Evolutionary conservation across 2,797 vertebrate genomes (phyloP), one percentile per base, ranked within the genome.

Genomic region (Podarcis lilfordi): DNA sequence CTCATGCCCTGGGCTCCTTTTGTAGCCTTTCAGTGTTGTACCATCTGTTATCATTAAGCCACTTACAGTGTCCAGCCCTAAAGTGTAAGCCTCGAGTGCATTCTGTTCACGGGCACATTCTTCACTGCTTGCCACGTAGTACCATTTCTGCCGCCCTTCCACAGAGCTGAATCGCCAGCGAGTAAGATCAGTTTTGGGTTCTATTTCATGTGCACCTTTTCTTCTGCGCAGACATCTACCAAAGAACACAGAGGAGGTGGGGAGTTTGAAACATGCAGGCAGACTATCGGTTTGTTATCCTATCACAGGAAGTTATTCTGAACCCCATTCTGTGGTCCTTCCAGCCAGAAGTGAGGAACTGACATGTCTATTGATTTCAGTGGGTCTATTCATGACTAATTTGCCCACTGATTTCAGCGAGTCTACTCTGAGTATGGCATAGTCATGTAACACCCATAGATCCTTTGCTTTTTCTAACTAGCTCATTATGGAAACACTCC

Each of bases 71-170:
- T 78, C 45, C 64, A 86, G 21, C n/a, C 75, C 75, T 77, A 86
- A 79, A 17, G 7, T 79, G 35, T 86, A 86, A 25, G 84, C 21
- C 23, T 79, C 85, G 2, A 86, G 40, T 21, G 76, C 85, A 1
- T 23, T 86, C 85, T 86, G 85, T n/a, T 86, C 85, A n/a, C 61
- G 21, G 75, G 11, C n/a, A 79, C 76, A 86, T 69, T 86, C 85
- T 25, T 79, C 76, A 50, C n/a, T 32, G 13, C 78, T 15, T 5
- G 40, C 6, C 61, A 79, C n/a, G 3, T 86, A 86, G 32, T 45
- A 69, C 85, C 75, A 86, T 9, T 27, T 79, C 6, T 69, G 76
- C 15, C n/a, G 61, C 8, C 85, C 85, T 50, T 79, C 59, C 40
- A 77, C 76, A 15, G 40, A 50, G 29, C 40, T 69, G 40, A 86